A percentile compares a stretch with the other conserved stretches of the same genome.
Evolutionary conservation across 2,113 vertebrate genomes (phyloP).

Genomic region (Myocastor coypus): DNA sequence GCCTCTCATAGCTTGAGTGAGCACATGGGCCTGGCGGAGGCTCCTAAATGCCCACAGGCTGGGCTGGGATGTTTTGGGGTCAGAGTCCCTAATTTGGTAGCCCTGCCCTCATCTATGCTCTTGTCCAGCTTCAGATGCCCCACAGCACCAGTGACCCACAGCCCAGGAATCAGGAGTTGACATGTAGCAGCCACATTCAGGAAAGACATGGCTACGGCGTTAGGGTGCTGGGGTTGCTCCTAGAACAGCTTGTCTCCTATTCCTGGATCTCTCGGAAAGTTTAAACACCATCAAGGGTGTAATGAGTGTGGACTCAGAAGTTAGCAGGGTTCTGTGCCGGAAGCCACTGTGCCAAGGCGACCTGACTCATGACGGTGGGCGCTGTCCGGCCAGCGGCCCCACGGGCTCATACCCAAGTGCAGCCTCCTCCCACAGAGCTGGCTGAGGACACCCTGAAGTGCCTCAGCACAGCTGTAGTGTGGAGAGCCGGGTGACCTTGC

Average conservation of each 20-base stretch:
- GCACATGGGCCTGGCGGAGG: not conserved
- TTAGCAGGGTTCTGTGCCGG: too few relatives aligned
- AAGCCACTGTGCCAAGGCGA: rapidly evolving
- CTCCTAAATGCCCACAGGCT: rapidly evolving
- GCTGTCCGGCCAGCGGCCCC: not conserved
- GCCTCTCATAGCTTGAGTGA: rapidly evolving
- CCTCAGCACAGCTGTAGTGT: not conserved
- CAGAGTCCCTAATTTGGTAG: not conserved
- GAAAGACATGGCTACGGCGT: not conserved
- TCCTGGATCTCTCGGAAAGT: not conserved
- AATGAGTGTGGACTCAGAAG: not conserved
- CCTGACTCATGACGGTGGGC: rapidly evolving
- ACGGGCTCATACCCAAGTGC: rapidly evolving
- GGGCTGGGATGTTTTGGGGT: too few relatives aligned
- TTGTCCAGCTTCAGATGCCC: not conserved
- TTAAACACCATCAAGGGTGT: too few relatives aligned
- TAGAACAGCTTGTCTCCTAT: not conserved
- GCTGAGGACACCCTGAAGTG: not conserved
- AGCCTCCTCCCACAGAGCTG: not conserved
- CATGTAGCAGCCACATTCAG: rapidly evolving
- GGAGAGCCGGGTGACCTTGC: not conserved
- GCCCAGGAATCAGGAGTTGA: rapidly evolving
- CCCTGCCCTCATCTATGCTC: rapidly evolving
- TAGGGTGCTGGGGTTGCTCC: not conserved
- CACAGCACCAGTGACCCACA: rapidly evolving